Evolutionary conservation across 2,113 vertebrate species (phyloP), one percentile per base, ranked within the genome.

Genomic region (Tursiops truncatus): DNA sequence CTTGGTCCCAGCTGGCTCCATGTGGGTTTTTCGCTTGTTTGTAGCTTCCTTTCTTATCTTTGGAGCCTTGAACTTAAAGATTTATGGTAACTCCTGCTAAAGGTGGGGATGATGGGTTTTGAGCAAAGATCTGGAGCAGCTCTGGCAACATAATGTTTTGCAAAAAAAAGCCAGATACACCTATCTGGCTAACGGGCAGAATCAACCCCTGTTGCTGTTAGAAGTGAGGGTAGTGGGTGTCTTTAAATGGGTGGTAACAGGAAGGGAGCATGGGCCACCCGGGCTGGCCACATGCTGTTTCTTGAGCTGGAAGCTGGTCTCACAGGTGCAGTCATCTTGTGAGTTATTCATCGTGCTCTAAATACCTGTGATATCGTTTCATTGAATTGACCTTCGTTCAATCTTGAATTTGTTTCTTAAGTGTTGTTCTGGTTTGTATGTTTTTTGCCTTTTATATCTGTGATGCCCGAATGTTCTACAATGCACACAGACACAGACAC

Each of bases 401-500:
- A 8, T 53, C 60, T 25, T 71, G 21, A 15, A 62, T 50, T 62
- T 71, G 65, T 17, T 58, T 31, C 11, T 65, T 44, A 33, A n/a
- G 5, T 8, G 36, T 74, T 25, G 1, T 31, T 71, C 70, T 44
- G 25, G 33, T 31, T 12, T 63, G n/a, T 74, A 80, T 76, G 20
- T 36, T 41, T 83, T 47, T 53, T 53, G 74, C 74, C 74, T 67
- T 15, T 65, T 53, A 6, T 56, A 38, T 56, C 53, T 53, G 1
- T 28, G 31, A 91, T 53, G 15, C n/a, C 38, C 3, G 10, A 18
- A 18, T 44, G 50, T 77, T 81, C 18, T 50, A 58, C 33, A 80
- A 23, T 0, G 1, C 21, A 0, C 20, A 56, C 33, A n/a, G 31
- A 56, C 14, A 9, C 5, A 47, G 73, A 9, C 13, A 31, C 26